These are phyloP conservation scores for Spilosoma lubricipeda DNA, from an alignment of 2,888 invertebrate species.

Conservation along the genomic window DNA sequence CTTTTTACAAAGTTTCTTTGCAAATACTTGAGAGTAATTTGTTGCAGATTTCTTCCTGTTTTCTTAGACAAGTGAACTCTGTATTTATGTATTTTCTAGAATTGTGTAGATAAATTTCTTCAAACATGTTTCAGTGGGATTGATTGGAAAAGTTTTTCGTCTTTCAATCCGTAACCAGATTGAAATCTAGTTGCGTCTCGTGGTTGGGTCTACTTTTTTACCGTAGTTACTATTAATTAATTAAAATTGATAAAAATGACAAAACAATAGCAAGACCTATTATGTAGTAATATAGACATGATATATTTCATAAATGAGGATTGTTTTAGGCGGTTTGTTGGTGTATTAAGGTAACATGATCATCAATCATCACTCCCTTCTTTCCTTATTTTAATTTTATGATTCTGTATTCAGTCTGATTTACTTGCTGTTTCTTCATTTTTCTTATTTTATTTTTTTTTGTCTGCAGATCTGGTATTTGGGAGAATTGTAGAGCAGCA, in stretches of 20 bases:
- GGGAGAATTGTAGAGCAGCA: slow-evolving; percentile 98
- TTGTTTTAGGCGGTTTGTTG: not conserved
- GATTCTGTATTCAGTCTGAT: slow-evolving; percentile 52
- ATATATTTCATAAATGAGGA: not conserved
- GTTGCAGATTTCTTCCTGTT: slow-evolving; percentile 63
- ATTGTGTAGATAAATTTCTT: slow-evolving; percentile 4
- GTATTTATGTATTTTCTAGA: slow-evolving; percentile 16
- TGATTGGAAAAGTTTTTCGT: not conserved
- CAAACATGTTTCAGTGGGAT: not conserved
- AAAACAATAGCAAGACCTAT: not conserved
- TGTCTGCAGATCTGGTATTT: slow-evolving; percentile 92
- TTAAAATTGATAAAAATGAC: not conserved
- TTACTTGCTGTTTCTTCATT: slow-evolving; percentile 65
- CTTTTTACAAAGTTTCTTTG: slow-evolving; percentile 78
- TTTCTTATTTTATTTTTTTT: slow-evolving; percentile 79
- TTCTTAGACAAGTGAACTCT: slow-evolving; percentile 42
- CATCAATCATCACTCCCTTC: slow-evolving; percentile 48
- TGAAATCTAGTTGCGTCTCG: not conserved
- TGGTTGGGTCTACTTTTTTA: not conserved
- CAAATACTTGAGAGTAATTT: slow-evolving; percentile 66
- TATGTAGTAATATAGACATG: not conserved
- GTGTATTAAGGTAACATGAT: not conserved
- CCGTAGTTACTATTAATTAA: not conserved
- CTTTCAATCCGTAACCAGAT: not conserved
- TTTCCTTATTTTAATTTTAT: slow-evolving; percentile 55